Evolutionary conservation across 2,797 vertebrate genomes (phyloP).

Genomic region (Pangasius macronema): DNA sequence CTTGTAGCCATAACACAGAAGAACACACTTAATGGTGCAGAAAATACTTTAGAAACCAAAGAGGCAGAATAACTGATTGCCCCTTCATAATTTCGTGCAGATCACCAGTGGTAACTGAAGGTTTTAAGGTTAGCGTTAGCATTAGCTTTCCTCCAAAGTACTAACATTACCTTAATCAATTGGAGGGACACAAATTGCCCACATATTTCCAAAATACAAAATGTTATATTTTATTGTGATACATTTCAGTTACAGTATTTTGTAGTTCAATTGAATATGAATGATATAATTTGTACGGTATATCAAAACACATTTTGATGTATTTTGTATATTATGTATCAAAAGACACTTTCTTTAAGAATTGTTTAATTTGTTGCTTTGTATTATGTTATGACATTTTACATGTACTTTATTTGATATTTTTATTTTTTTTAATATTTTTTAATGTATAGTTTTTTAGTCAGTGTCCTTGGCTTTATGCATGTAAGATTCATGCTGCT

Average conservation of each 20-base stretch:
- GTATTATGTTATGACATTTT: not conserved
- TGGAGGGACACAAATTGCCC: not conserved
- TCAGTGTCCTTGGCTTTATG: not conserved
- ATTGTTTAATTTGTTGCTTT: not conserved
- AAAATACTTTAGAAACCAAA: not conserved
- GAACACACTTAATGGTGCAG: not conserved
- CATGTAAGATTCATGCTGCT: conserved; percentile 21
- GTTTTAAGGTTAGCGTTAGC: not conserved
- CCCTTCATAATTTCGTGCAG: not conserved
- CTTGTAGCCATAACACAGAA: not conserved
- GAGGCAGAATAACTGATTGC: not conserved
- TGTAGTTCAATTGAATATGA: not conserved
- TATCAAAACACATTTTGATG: not conserved
- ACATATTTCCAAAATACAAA: not conserved
- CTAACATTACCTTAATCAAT: not conserved
- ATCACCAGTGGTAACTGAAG: not conserved
- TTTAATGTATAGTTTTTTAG: not conserved
- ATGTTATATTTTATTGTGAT: not conserved
- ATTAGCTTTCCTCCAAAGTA: not conserved
- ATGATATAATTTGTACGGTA: not conserved
- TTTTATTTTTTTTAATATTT: not conserved
- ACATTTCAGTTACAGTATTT: not conserved
- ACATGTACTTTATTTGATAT: not conserved
- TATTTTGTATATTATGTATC: not conserved
- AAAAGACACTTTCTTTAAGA: not conserved